phyloP scores from a whole-genome alignment of 1,140 invertebrate species.

The Proctacanthus coquilletti region DNA sequence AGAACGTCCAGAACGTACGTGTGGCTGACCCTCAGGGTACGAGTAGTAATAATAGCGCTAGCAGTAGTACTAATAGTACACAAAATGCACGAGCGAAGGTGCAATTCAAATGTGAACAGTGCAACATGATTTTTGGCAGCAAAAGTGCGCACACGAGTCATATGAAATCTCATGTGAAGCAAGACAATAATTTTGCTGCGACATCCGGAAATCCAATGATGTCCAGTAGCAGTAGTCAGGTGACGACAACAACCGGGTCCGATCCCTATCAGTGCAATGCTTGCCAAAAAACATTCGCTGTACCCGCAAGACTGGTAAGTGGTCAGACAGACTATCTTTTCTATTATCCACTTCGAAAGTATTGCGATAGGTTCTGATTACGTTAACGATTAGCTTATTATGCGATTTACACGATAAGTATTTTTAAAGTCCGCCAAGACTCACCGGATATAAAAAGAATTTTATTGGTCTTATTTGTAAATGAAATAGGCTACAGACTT shows the following conservation, averaged over 20 bases:
- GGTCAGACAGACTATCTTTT: neutral
- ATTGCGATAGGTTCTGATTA: too few species aligned
- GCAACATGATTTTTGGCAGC: slow-evolving; percentile 40
- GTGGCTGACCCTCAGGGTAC: too few species aligned
- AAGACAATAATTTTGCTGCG: slow-evolving; percentile 6
- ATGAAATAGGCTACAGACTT: too few species aligned
- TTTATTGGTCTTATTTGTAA: too few species aligned
- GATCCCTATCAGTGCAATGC: slow-evolving; percentile 79
- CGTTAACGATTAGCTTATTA: too few species aligned
- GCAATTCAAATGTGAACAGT: slow-evolving; percentile 37
- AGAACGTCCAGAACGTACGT: too few species aligned
- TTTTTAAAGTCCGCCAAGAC: too few species aligned
- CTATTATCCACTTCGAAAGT: too few species aligned
- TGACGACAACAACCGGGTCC: slow-evolving; percentile 26
- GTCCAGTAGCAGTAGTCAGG: slow-evolving; percentile 16
- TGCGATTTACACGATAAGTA: too few species aligned
- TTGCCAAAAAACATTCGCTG: slow-evolving; percentile 82
- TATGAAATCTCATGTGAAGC: slow-evolving; percentile 36
- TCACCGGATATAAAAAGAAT: too few species aligned
- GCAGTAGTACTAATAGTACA: neutral
- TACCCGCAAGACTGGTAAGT: slow-evolving; percentile 68
- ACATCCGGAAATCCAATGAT: too few species aligned
- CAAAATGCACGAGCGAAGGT: slow-evolving; percentile 19
- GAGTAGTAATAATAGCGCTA: neutral
- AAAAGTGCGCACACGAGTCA: slow-evolving; percentile 42